Evolutionary conservation across 2,113 vertebrate species (phyloP).

Genomic region (Gracilinanus agilis): DNA sequence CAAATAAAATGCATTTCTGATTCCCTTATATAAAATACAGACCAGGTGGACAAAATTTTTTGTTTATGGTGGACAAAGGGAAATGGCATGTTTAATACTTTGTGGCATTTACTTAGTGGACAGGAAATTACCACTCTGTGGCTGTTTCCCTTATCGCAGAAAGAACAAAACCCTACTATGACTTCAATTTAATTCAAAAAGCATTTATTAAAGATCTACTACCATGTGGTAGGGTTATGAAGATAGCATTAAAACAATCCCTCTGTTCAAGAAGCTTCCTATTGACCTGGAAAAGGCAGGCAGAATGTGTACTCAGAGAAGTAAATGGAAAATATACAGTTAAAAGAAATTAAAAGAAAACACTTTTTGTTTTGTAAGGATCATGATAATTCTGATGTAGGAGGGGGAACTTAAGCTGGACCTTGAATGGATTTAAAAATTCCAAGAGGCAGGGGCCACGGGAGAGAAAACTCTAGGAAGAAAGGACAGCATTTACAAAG

Average conservation of each 20-base stretch:
- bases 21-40: neutral
- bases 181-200: neutral
- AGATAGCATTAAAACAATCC: neutral
- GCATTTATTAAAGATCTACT: neutral
- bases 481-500: too few relatives aligned
- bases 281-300: neutral
- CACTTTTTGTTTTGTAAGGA: neutral
- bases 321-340: neutral
- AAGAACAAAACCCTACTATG: neutral
- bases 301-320: neutral
- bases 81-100: neutral
- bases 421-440: neutral
- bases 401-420: neutral
- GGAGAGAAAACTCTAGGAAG: too few relatives aligned
- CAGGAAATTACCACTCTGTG: neutral
- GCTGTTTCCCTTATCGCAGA: slow-evolving; percentile 2
- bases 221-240: neutral
- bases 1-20: neutral
- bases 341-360: neutral
- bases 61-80: neutral
- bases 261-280: neutral
- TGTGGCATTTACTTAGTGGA: neutral
- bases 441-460: neutral
- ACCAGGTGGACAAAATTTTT: neutral
- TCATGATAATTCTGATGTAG: neutral